phyloP scores from a whole-genome alignment of 2,797 vertebrate genomes.

The Rhinophrynus dorsalis region DNA sequence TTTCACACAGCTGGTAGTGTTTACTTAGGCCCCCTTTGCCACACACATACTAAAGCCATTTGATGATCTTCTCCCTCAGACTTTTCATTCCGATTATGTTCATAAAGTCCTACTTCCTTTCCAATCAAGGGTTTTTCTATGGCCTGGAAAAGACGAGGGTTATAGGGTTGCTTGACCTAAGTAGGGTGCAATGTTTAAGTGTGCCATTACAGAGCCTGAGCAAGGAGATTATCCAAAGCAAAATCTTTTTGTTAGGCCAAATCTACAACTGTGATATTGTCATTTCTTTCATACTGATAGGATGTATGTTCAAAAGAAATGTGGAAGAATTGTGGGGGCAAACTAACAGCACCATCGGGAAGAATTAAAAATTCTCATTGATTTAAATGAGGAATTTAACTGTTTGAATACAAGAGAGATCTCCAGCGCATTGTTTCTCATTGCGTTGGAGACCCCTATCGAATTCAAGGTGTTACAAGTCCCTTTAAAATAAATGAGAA shows the following conservation, averaged over 20 bases:
- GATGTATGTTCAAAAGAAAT: too few species aligned
- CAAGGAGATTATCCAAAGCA: constrained; percentile 51
- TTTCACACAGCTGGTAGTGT: constrained; percentile 39
- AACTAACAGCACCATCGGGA: too few species aligned
- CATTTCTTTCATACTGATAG: constrained; percentile 51
- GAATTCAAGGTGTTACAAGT: too few species aligned
- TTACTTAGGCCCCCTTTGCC: constrained; percentile 11
- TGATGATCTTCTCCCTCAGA: constrained; percentile 37
- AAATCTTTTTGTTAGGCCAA: constrained; percentile 32
- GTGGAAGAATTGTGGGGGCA: too few species aligned
- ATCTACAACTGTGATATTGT: constrained; percentile 50
- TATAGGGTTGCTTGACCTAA: constrained; percentile 49
- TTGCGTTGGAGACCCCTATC: too few species aligned
- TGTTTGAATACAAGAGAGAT: too few species aligned
- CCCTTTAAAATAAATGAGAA: too few species aligned
- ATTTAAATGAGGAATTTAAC: too few species aligned
- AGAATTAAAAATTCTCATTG: too few species aligned
- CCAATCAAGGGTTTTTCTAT: constrained; percentile 37
- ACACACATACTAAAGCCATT: constrained; percentile 28
- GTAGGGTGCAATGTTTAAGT: constrained; percentile 53
- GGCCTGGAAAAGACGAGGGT: constrained; percentile 52
- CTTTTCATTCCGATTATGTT: constrained; percentile 47
- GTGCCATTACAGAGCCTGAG: constrained; percentile 45
- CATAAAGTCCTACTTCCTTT: constrained; percentile 41
- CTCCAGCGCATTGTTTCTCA: too few species aligned